Evolutionary conservation across 1,140 invertebrate genomes (phyloP).

Genomic region (Nasonia vitripennis): DNA sequence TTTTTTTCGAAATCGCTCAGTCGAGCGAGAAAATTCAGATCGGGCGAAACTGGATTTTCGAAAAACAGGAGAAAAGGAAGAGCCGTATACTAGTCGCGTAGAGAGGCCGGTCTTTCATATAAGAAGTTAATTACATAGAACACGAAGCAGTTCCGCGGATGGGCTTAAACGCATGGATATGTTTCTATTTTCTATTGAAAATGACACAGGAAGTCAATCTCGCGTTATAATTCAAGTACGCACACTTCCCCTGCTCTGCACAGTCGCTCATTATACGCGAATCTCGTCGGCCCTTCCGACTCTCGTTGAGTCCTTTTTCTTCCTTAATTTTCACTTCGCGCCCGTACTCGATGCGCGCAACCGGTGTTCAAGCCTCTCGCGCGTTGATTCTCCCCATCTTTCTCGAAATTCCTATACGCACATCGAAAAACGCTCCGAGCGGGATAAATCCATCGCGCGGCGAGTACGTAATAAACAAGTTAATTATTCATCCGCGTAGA

Average conservation of each 20-base stretch:
- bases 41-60: slow-evolving; percentile 1
- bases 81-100: not conserved
- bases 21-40: not conserved
- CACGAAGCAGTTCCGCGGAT: not conserved
- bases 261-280: slow-evolving; percentile 15
- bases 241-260: not conserved
- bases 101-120: not conserved
- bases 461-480: slow-evolving; percentile 3
- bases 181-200: slow-evolving; percentile 12
- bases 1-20: not conserved
- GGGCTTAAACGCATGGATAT: not conserved
- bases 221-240: slow-evolving; percentile 10
- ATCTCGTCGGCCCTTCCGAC: not conserved
- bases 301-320: not conserved
- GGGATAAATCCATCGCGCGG: not conserved
- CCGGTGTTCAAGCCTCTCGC: not conserved
- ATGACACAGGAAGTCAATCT: slow-evolving; percentile 31
- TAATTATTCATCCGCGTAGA: slow-evolving; percentile 11
- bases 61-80: not conserved
- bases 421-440: not conserved
- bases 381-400: not conserved
- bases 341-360: not conserved
- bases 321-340: not conserved
- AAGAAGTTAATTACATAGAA: not conserved
- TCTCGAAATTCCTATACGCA: not conserved